Evolutionary conservation across 2,113 vertebrate genomes (phyloP).

Genomic region (Percina caprodes): DNA sequence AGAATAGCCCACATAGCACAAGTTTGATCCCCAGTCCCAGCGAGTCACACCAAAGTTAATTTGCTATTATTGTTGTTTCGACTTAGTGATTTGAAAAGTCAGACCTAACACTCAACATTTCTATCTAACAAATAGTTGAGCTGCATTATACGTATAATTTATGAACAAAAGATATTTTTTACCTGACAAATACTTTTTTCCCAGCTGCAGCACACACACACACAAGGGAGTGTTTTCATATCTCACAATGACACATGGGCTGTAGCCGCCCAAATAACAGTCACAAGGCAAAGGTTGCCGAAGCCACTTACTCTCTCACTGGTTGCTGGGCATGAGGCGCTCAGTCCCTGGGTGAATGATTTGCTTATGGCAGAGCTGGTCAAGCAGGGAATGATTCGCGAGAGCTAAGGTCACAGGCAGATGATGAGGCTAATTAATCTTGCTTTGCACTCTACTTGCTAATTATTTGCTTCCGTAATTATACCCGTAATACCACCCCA

Average conservation of each 20-base stretch:
- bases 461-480: slow-evolving; percentile 79
- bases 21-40: neutral
- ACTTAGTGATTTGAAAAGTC: neutral
- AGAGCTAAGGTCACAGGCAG: slow-evolving; percentile 73
- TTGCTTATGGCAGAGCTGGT: slow-evolving; percentile 65
- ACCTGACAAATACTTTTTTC: neutral
- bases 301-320: slow-evolving; percentile 42
- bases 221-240: slow-evolving; percentile 50
- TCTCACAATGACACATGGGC: slow-evolving; percentile 43
- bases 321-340: slow-evolving; percentile 45
- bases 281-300: slow-evolving; percentile 41
- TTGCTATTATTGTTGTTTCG: neutral
- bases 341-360: slow-evolving; percentile 59
- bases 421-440: slow-evolving; percentile 79
- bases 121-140: neutral
- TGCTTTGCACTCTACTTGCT: slow-evolving; percentile 72
- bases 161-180: neutral
- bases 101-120: neutral
- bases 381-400: slow-evolving; percentile 60
- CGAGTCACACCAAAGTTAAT: neutral
- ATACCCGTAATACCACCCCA: slow-evolving; percentile 44
- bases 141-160: neutral
- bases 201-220: slow-evolving; percentile 40
- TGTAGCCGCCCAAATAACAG: slow-evolving; percentile 37
- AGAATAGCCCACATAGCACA: neutral